Conservation (phyloP, 2,888 invertebrate species). For the Aphelenchoides bicaudatus region DNA sequence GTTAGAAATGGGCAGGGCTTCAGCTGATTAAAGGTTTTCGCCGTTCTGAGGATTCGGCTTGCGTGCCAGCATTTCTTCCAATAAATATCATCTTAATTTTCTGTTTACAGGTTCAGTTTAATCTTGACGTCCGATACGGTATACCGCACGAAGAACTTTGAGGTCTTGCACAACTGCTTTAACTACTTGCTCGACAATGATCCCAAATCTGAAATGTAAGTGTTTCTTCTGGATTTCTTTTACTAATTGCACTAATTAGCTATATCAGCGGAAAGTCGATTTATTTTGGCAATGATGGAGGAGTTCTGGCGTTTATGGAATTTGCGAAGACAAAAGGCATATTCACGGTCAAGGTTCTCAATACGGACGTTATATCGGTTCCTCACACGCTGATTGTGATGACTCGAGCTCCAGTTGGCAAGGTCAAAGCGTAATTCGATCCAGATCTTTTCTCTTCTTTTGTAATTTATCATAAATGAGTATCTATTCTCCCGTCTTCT, state of each 20-base stretch:
- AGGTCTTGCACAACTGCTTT: neutral
- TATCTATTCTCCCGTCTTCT: too few relatives aligned
- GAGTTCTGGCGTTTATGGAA: constrained; percentile 7
- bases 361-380: neutral
- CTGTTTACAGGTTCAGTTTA: constrained; percentile 8
- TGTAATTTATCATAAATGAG: too few relatives aligned
- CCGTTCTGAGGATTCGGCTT: too few relatives aligned
- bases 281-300: constrained; percentile 17
- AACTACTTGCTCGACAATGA: constrained; percentile 7
- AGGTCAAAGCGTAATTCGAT: too few relatives aligned
- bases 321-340: neutral
- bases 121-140: constrained; percentile 18
- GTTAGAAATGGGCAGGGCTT: too few relatives aligned
- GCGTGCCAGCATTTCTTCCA: too few relatives aligned
- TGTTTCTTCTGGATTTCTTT: neutral
- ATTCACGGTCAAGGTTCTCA: constrained; percentile 4
- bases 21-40: too few relatives aligned
- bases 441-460: too few relatives aligned
- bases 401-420: too few relatives aligned
- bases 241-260: neutral
- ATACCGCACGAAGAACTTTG: constrained; percentile 16
- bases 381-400: constrained; percentile 8
- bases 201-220: constrained; percentile 6
- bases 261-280: constrained; percentile 12
- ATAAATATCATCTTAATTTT: neutral